These are phyloP conservation scores for Mactra quadrangularis DNA, from an alignment of 1,140 invertebrate species.

Conservation along the genomic window DNA sequence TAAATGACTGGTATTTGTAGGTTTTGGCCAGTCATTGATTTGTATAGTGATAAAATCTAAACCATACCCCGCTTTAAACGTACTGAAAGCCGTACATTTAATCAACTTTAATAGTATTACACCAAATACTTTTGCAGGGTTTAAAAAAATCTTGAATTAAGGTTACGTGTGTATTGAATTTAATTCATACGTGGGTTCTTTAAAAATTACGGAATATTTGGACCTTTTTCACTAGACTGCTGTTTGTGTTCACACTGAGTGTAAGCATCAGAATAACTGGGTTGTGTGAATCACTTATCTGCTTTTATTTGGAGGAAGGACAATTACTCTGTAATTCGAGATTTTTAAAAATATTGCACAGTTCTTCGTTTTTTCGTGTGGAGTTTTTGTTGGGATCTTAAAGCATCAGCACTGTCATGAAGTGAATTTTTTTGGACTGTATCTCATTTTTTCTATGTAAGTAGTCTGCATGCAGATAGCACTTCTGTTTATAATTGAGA, in stretches of 20 bases:
- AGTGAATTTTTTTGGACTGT: slow-evolving; percentile 54
- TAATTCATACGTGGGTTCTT: too few relatives aligned
- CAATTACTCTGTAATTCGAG: slow-evolving; percentile 5
- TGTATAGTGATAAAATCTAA: slow-evolving; percentile 40
- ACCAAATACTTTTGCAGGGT: background rate
- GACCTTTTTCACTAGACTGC: too few relatives aligned
- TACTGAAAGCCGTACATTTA: slow-evolving; percentile 40
- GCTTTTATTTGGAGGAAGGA: slow-evolving; percentile 47
- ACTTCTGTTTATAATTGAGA: slow-evolving; percentile 9
- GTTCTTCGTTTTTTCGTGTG: slow-evolving; percentile 17
- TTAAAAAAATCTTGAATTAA: slow-evolving; percentile 15
- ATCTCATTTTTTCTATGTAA: slow-evolving; percentile 58
- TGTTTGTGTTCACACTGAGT: too few relatives aligned
- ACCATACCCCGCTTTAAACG: slow-evolving; percentile 27
- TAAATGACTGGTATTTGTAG: slow-evolving; percentile 9
- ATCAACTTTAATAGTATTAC: slow-evolving; percentile 46
- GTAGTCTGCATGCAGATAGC: slow-evolving; percentile 55
- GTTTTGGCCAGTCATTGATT: slow-evolving; percentile 53
- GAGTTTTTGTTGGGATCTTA: slow-evolving; percentile 20
- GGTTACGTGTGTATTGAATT: background rate
- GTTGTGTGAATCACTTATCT: slow-evolving; percentile 25
- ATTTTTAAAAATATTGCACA: slow-evolving; percentile 55
- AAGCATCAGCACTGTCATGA: slow-evolving; percentile 61
- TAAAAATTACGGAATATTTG: too few relatives aligned
- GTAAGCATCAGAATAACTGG: too few relatives aligned